Base-by-base conservation (phyloP, 2,797 vertebrate genomes). In the Characodon lateralis region DNA sequence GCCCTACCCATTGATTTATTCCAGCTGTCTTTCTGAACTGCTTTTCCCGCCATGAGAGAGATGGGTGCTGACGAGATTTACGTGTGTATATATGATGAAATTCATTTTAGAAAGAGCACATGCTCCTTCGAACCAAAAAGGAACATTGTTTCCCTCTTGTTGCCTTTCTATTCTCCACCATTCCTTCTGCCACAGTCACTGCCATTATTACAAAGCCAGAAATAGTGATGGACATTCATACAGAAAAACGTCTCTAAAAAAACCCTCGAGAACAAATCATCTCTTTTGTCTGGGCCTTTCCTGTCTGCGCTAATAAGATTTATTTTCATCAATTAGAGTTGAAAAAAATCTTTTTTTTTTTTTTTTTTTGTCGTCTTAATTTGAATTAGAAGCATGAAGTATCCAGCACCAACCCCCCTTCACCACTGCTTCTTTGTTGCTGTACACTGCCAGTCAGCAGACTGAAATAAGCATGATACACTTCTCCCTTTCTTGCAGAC, bases 1-100 rank as follows among this genome's bases (percentile, higher is more conserved):
- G 84, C 87, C 89, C 83, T 89, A 89, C 88, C 86, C 65, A 0
- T 77, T 94, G 95, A 96, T 96, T 95, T 95, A 94, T 95, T 87
- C 91, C 82, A 76, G 88, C 93, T 95, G 94, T 95, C 95, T 92
- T 79, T 88, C 86, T 68, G 76, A 85, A 85, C 83, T 71, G 89
- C 91, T 93, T 93, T 93, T 94, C 91, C 90, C 89, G 76, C 93
- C 89, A 92, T 88, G 88, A 89, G 87, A 92, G 91, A 88, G 82
- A 93, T 88, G 88, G 85, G 73, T 77, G 77, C 80, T 85, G 88
- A 88, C 24, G 71, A 92, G 93, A 94, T 93, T 92, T 94, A 91
- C 87, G 80, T 84, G 79, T 92, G 88, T 89, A 88, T 89, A 92
- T 88, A 87, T 91, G 91, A 92, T 89, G 88, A 92, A 92, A 95